Evolutionary conservation across 2,113 vertebrate genomes (phyloP), one percentile per base, ranked within the genome.

Genomic region (Ellobius talpinus): DNA sequence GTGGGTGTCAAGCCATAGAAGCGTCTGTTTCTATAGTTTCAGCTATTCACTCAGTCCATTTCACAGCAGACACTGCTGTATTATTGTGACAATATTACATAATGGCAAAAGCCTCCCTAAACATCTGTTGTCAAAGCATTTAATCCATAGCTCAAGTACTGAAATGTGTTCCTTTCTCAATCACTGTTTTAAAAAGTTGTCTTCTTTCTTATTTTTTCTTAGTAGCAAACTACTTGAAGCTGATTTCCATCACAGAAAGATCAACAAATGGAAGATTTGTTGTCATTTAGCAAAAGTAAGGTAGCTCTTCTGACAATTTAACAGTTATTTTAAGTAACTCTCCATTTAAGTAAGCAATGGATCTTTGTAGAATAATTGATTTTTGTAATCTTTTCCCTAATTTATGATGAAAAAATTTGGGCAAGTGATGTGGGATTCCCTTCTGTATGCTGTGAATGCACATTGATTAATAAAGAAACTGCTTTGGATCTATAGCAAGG

Each of bases 281-380:
- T 78, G 72, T 85, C 52, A 77, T 65, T 90, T 92, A 26, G 72
- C 68, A 73, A 89, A 76, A 96, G 73, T 55, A 91, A 91, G 90
- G 39, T 61, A 68, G 58, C 76, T 90, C 61, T 58, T 92, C 47
- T 94, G 90, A 42, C 77, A 82, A 90, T 58, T 45, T 95, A 68
- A 96, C 84, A 92, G 52, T 89, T 92, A 91, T 84, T 93, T 95
- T 89, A 92, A 79, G 61, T 76, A 96, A 63, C n/a, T 88, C 74
- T 13, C 72, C 29, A 74, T 26, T 78, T n/a, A n/a, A n/a, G n/a
- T 73, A 39, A 87, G 63, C 77, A 58, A 36, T 8, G 19, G 55
- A 55, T 58, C 39, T 94, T 74, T 91, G 90, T 31, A 90, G 87
- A 94, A 50, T 65, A 5, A 79, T 36, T 85, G 33, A 45, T 91